Evolutionary conservation across 2,113 vertebrate species (phyloP).

Genomic region (Cyanoramphus novaezelandiae): DNA sequence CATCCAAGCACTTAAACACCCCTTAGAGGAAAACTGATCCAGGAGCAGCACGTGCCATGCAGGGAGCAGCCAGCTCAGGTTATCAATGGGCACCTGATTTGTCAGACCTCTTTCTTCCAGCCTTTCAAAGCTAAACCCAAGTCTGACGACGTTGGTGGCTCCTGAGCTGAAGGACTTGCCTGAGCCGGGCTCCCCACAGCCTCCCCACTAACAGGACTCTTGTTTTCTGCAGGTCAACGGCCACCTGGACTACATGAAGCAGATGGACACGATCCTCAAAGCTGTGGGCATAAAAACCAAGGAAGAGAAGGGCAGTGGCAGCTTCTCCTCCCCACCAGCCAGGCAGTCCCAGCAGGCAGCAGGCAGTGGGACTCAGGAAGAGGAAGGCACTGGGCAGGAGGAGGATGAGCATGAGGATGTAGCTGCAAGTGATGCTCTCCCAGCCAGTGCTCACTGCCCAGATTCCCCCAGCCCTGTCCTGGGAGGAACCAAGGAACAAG

Average conservation of each 20-base stretch:
- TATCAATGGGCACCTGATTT: background rate
- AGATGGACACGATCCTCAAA: conserved; percentile 92
- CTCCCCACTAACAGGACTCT: background rate
- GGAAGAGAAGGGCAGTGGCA: conserved; percentile 69
- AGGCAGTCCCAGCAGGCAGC: background rate
- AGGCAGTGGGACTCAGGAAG: rapidly evolving
- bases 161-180: background rate
- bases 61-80: background rate
- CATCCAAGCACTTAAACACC: background rate
- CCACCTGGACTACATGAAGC: conserved; percentile 96
- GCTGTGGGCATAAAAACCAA: conserved; percentile 88
- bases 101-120: background rate
- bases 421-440: background rate
- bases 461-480: background rate
- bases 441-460: rapidly evolving
- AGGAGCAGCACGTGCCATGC: background rate
- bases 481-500: background rate
- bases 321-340: conserved; percentile 2
- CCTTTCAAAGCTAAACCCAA: background rate
- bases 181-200: background rate
- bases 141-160: rapidly evolving
- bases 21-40: background rate
- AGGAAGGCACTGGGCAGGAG: background rate
- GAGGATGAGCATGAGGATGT: background rate
- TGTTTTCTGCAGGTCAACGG: conserved; percentile 84